Base-by-base conservation (phyloP, 2,113 vertebrate species). In the Poeciliopsis occidentalis region DNA sequence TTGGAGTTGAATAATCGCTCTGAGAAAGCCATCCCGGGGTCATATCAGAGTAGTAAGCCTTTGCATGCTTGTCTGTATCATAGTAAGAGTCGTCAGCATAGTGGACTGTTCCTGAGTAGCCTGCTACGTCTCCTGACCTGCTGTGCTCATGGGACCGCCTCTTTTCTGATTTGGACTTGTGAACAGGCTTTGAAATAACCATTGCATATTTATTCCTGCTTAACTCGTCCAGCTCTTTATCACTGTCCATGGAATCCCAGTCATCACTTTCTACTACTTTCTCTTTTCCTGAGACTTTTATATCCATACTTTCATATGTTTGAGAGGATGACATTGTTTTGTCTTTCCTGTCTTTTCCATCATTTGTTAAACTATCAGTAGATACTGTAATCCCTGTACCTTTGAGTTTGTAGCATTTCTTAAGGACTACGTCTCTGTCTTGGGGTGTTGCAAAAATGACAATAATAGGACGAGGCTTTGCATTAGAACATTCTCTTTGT, bases 341-440 rank as follows among this genome's bases (percentile, higher is more conserved):
- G 57, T 98, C 97, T 92, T 95, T 98, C 89, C 90, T 95, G 77
- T 97, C 97, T 90, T 95, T 97, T 65, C 95, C 84, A 22, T 98
- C 97, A 66, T 95, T 94, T 73, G 94, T 92, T 87, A 98, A 94
- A 83, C 96, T 96, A 86, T 99, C 98, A 69, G 97, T 98, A 22
- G 96, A 96, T 73, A 99, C 94, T 22, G 96, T 97, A 69, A 99
- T 96, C 22, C 98, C 97, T 54, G 97, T 97, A 74, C 97, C 98
- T 92, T 99, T 99, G 65, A 99, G 96, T 90, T 98, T 99, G 72
- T 99, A 99, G 73, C 97, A 98, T 84, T 99, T 99, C 92, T 99
- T 99, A 88, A 99, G 95, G 88, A 99, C 94, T 69, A 97, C 91
- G 92, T 99, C 98, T 79, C 98, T 96, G 66, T 99, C 97, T 85